Base-by-base conservation (phyloP, 2,797 vertebrate species). In the Sphaeramia orbicularis region DNA sequence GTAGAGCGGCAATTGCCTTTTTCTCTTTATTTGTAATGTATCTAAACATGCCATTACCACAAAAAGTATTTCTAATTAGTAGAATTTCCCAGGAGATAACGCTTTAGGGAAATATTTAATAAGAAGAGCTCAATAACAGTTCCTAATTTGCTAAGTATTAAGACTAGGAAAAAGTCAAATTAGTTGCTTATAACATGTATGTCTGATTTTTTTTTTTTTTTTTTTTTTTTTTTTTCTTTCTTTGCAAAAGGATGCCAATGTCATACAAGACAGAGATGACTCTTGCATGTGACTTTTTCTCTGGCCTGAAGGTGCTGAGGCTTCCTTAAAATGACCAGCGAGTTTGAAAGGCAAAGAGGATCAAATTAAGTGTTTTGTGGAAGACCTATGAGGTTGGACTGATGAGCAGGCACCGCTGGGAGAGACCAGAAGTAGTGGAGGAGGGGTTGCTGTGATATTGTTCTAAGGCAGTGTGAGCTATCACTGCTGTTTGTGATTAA, bases 401-500 rank as follows among this genome's bases (percentile, higher is more conserved):
- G 84, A 89, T 83, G 76, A 82, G 80, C 51, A 65, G 76, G 68
- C 59, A 59, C 68, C 57, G 48, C 64, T 8, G 36, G 64, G 72
- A 48, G 70, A 71, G 51, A 0, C 10, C 59, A 51, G 60, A 61
- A 66, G 67, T 48, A 45, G 54, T 45, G 68, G 43, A 76, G 71
- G 79, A 81, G 63, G 78, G 71, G 70, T 32, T 43, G 68, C 76
- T 1, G 4, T 3, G 12, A 76, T 73, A 86, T 89, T 90, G 85
- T 92, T 93, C 83, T 84, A 87, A 86, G 81, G 84, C 88, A 80
- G 86, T 90, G 81, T 91, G 91, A 93, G 90, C 89, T 80, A 79
- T 89, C 86, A 81, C 89, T 90, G 88, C 93, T 94, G 92, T 94
- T 93, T 93, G 89, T 94, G 92, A 95, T 95, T 93, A 95, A 93